Percentiles rank a stretch among this genome's conserved stretches.
phyloP scores from a whole-genome alignment of 2,113 vertebrate genomes.

The Thunnus thynnus region DNA sequence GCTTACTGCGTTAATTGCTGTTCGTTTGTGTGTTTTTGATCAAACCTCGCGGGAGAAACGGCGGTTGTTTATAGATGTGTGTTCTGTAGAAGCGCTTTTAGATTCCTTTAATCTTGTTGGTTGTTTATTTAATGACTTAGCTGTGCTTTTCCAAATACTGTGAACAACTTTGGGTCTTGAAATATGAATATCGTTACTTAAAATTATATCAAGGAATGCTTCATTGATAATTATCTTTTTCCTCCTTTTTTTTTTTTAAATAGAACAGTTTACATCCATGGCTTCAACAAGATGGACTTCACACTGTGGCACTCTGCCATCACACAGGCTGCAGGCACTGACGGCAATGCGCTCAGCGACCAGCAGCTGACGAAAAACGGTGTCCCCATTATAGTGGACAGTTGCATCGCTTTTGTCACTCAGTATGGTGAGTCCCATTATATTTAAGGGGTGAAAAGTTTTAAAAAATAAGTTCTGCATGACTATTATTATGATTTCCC shows the following conservation, averaged over 20 bases:
- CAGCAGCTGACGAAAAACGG: conserved; percentile 98
- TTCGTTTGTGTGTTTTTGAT: conserved; percentile 62
- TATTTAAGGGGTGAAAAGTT: neutral
- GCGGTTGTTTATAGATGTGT: conserved; percentile 42
- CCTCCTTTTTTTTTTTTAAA: neutral
- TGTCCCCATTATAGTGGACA: conserved; percentile 94
- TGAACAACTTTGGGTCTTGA: conserved; percentile 24
- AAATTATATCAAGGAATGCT: neutral
- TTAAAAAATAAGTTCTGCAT: conserved; percentile 5
- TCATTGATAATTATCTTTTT: neutral
- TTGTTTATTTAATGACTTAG: conserved; percentile 53
- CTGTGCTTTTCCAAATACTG: conserved; percentile 28
- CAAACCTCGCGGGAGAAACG: conserved; percentile 49
- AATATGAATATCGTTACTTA: neutral
- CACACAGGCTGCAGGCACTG: conserved; percentile 93
- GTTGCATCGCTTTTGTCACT: conserved; percentile 98
- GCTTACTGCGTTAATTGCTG: conserved; percentile 62
- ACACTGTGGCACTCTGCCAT: conserved; percentile 93
- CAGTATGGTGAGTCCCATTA: conserved; percentile 91
- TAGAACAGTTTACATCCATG: conserved; percentile 95
- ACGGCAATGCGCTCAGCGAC: conserved; percentile 91
- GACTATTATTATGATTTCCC: conserved; percentile 27
- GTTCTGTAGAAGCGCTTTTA: conserved; percentile 38
- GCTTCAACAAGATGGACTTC: conserved; percentile 92
- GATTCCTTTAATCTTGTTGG: conserved; percentile 63